Conservation (phyloP, 2,888 invertebrate genomes). For the Leucophenga montana region DNA sequence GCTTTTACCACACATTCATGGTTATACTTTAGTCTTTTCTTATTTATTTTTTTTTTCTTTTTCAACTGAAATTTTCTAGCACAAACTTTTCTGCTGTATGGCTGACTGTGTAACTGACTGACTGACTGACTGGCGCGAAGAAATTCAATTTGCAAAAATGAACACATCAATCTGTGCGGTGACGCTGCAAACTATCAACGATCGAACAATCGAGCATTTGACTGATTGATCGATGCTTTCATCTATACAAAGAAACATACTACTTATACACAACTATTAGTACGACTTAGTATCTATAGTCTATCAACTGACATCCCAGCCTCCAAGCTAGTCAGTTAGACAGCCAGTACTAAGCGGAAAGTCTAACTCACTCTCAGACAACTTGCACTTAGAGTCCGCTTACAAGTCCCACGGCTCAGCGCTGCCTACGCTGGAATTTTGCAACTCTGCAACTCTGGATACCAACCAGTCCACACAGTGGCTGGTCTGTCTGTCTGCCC, state of each 20-base stretch:
- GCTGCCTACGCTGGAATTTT: background rate
- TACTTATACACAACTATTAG: too few relatives aligned
- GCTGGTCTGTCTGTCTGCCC: slow-evolving; percentile 11
- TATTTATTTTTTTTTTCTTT: background rate
- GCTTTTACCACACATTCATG: slow-evolving; percentile 3
- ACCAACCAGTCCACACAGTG: too few relatives aligned
- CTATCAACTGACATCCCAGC: background rate
- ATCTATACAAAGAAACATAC: too few relatives aligned
- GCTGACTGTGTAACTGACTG: background rate
- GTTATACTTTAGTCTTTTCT: background rate
- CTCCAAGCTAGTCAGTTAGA: background rate
- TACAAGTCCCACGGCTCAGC: background rate
- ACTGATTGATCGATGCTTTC: too few relatives aligned
- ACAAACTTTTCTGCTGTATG: background rate
- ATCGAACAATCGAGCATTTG: background rate
- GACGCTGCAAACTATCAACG: slow-evolving; percentile 1
- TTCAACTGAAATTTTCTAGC: background rate
- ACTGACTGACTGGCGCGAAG: background rate
- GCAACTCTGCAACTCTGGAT: background rate
- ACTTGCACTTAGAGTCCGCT: background rate
- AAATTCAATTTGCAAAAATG: slow-evolving; percentile 26
- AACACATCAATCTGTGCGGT: slow-evolving; percentile 21
- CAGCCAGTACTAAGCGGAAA: background rate
- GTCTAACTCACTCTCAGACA: too few relatives aligned
- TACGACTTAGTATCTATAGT: too few relatives aligned